A percentile compares a stretch with the other conserved stretches of the same genome.
These are phyloP conservation scores for Ctenosaura bakeri DNA, from an alignment of 2,797 vertebrate genomes.

Conservation along the genomic window DNA sequence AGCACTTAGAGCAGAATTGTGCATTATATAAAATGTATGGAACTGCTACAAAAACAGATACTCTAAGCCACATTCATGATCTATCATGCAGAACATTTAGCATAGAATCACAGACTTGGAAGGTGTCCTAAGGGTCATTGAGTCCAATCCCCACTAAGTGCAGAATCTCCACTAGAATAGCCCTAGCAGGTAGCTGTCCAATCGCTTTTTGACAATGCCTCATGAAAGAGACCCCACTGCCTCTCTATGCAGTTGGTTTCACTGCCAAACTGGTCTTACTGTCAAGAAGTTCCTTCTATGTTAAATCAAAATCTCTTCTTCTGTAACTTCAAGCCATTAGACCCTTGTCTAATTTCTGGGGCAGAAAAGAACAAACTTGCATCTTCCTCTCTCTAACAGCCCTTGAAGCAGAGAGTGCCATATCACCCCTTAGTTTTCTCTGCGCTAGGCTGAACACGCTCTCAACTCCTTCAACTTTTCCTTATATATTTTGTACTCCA, in stretches of 20 bases:
- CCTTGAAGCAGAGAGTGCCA: not conserved
- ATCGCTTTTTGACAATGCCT: too few species aligned
- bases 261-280: too few species aligned
- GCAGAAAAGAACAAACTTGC: not conserved
- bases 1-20: not conserved
- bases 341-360: not conserved
- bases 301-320: not conserved
- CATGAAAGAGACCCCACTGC: too few species aligned
- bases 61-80: not conserved
- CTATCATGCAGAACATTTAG: not conserved
- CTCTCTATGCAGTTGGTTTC: too few species aligned
- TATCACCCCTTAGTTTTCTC: not conserved
- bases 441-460: not conserved
- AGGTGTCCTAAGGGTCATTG: not conserved
- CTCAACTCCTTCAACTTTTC: not conserved
- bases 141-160: not conserved
- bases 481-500: too few species aligned
- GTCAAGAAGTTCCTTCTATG: too few species aligned
- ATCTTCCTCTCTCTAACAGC: not conserved
- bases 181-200: too few species aligned
- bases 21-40: not conserved
- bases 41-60: not conserved
- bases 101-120: not conserved
- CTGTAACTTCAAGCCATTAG: not conserved
- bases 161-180: not conserved